Percentiles rank a stretch among this genome's conserved stretches.
Evolutionary conservation across 2,113 vertebrate species (phyloP).

Genomic region (Tachysurus fulvidraco): DNA sequence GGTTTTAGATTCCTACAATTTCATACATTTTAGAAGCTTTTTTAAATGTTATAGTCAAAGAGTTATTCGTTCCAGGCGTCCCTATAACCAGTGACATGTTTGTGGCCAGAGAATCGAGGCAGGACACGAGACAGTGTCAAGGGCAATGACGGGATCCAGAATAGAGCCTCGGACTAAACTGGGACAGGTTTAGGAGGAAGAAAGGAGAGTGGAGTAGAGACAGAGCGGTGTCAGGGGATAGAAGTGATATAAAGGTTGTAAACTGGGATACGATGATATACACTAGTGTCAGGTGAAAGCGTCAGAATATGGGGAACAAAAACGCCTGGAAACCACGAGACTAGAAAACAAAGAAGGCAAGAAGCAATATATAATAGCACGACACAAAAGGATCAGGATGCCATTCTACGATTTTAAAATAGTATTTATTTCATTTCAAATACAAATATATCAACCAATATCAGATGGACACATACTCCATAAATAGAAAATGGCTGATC

Average conservation of each 20-base stretch:
- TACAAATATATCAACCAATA: conserved; percentile 69
- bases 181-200: not conserved
- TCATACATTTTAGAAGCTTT: not conserved
- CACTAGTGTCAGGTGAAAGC: not conserved
- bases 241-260: not conserved
- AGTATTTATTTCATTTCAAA: conserved; percentile 70
- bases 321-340: not conserved
- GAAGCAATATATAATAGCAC: not conserved
- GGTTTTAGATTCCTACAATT: not conserved
- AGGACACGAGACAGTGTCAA: not conserved
- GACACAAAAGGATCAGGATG: not conserved
- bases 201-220: not conserved
- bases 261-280: not conserved
- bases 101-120: not conserved
- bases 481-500: conserved; percentile 70
- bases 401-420: conserved; percentile 65
- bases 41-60: not conserved
- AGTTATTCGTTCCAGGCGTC: not conserved
- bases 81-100: too few relatives aligned
- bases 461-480: conserved; percentile 64
- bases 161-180: not conserved
- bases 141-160: not conserved
- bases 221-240: too few relatives aligned
- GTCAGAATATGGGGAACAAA: not conserved
- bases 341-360: not conserved